A percentile compares a stretch with the other conserved stretches of the same genome.
phyloP scores from a whole-genome alignment of 2,113 vertebrate genomes.

The Upupa epops region DNA sequence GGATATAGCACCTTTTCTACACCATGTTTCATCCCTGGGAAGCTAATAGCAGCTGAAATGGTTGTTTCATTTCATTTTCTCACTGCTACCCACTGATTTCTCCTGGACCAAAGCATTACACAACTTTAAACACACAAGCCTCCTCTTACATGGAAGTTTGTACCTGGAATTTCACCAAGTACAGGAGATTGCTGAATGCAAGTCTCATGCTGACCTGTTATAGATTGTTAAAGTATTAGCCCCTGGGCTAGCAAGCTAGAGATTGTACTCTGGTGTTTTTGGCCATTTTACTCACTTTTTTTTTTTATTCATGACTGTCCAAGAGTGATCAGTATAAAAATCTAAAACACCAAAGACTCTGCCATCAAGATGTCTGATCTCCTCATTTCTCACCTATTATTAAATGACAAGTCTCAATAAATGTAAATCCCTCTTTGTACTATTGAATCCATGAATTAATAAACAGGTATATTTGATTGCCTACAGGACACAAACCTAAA shows the following conservation, averaged over 20 bases:
- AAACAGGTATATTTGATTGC: neutral
- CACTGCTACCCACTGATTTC: neutral
- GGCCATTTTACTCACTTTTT: neutral
- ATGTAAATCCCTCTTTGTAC: neutral
- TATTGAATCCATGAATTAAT: neutral
- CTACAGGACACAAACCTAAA: neutral
- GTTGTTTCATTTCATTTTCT: neutral
- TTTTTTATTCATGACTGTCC: neutral
- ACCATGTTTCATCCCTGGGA: neutral
- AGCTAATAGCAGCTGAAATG: neutral
- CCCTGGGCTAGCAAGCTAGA: fast-evolving
- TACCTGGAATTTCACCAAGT: neutral
- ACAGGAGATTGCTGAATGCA: neutral
- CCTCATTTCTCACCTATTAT: neutral
- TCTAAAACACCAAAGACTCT: neutral
- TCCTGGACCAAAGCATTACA: neutral
- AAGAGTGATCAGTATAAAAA: neutral
- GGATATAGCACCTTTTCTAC: neutral
- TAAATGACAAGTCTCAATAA: neutral
- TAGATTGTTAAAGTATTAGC: neutral
- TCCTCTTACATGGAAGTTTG: neutral
- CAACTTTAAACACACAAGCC: neutral
- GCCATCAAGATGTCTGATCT: neutral
- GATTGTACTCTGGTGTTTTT: neutral
- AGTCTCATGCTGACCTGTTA: neutral